Evolutionary conservation across 1,140 invertebrate genomes (phyloP).

Genomic region (Drosophila aff.): DNA sequence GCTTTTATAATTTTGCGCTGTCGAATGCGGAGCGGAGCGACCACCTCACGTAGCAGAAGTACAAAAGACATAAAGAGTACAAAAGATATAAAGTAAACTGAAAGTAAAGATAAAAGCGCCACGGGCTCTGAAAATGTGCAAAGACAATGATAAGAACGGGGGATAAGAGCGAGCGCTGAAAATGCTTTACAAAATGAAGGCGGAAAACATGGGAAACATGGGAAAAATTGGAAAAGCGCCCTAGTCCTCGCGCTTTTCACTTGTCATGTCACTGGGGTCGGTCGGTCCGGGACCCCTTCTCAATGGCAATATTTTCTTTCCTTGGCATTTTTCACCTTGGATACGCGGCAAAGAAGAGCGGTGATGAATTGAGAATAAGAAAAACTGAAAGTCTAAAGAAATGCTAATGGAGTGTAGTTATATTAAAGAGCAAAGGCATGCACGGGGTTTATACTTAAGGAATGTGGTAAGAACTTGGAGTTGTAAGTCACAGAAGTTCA

Average conservation of each 20-base stretch:
- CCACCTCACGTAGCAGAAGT: conserved; percentile 53
- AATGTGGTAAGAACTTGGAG: not conserved
- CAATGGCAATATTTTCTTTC: conserved; percentile 25
- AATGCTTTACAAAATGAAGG: conserved; percentile 40
- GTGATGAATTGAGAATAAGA: conserved; percentile 32
- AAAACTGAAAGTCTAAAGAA: conserved; percentile 21
- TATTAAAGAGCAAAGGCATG: not conserved
- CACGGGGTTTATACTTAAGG: conserved; percentile 2
- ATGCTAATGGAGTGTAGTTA: conserved; percentile 21
- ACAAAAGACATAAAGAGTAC: conserved; percentile 60
- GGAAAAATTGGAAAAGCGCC: conserved; percentile 14
- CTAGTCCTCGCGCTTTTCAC: conserved; percentile 4
- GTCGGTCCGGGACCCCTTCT: not conserved
- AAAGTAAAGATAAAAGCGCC: conserved; percentile 75
- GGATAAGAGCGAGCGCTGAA: conserved; percentile 32
- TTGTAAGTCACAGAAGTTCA: not conserved
- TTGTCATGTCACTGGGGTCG: conserved; percentile 9
- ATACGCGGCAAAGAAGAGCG: not conserved
- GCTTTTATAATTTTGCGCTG: conserved; percentile 70
- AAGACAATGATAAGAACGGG: conserved; percentile 66
- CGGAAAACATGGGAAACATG: conserved; percentile 30
- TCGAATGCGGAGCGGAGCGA: conserved; percentile 8
- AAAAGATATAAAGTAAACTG: conserved; percentile 77
- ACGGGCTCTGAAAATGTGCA: conserved; percentile 58
- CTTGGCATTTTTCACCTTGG: conserved; percentile 34